Evolutionary conservation across 2,113 vertebrate genomes (phyloP), one percentile per base, ranked within the genome.

Genomic region (Melanostigma gelatinosum): DNA sequence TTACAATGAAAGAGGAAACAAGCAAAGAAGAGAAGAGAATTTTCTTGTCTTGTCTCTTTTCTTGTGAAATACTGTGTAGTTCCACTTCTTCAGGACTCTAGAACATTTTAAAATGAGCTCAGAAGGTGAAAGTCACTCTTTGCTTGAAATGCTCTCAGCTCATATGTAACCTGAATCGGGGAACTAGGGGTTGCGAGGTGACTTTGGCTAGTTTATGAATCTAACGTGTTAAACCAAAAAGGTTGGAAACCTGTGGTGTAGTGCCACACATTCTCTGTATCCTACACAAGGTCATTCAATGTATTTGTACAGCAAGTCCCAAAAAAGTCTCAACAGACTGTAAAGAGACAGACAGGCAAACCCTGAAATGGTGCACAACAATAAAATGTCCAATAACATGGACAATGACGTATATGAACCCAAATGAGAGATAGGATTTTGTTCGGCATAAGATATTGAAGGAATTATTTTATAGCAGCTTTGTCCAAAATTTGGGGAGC

Each of bases 301-400:
- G 8, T 60, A 34, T 73, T 68, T 62, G 57, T 10, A 64, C 57
- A 50, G 36, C 4, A 12, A 34, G 65, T 78, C 46, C 63, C 15
- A 38, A 27, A 27, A 6, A 32, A 22, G 46, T 40, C 40, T 63
- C 36, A 74, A 52, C 34, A 71, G 52, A 48, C 24, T 58, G 27
- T 10, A 29, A 78, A 16, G 8, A 61, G 34, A 54, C 44, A 48
- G 6, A 58, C 20, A 20, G 34, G 32, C 34, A 44, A 55, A 20
- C 29, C 64, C 2, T 61, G 6, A 77, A 70, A 42, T 16, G 2
- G 0, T 76, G 74, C 38, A 60, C 8, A 66, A 54, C 1, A 34
- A 29, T 22, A 7, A 36, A 36, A 50, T 36, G 10, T 29, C 22
- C 9, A 66, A n/a, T 29, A 22, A 16, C 32, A 52, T 48, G n/a